Conservation (phyloP, 2,888 invertebrate species). For the Crioceris asparagi region DNA sequence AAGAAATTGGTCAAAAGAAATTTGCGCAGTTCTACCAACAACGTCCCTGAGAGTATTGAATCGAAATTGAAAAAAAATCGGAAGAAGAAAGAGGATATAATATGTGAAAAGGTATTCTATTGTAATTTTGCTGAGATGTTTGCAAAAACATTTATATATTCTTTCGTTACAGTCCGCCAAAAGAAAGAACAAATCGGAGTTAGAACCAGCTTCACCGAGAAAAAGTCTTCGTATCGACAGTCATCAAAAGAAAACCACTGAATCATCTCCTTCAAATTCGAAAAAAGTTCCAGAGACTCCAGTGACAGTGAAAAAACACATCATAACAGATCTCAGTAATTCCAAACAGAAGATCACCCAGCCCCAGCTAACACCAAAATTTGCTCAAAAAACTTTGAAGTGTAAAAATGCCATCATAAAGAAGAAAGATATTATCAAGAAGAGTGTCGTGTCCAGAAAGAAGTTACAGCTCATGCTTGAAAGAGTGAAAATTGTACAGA, state of each 20-base stretch:
- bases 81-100: not conserved
- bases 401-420: constrained; percentile 37
- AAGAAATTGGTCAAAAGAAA: constrained; percentile 7
- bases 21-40: too few relatives aligned
- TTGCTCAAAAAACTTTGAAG: constrained; percentile 37
- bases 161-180: constrained; percentile 6
- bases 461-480: constrained; percentile 26
- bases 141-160: not conserved
- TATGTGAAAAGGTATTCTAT: not conserved
- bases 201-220: constrained; percentile 17
- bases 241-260: constrained; percentile 22
- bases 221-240: constrained; percentile 27
- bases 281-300: constrained; percentile 18
- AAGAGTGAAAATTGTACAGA: constrained; percentile 9
- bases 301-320: constrained; percentile 21
- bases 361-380: constrained; percentile 35
- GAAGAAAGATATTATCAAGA: constrained; percentile 36
- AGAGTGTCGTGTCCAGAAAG: constrained; percentile 35
- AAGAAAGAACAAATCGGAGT: constrained; percentile 16
- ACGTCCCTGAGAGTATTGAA: too few relatives aligned
- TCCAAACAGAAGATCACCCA: constrained; percentile 36
- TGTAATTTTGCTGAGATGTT: not conserved
- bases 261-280: constrained; percentile 11
- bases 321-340: constrained; percentile 19
- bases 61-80: too few relatives aligned